A percentile compares a stretch with the other conserved stretches of the same genome.
Conservation (phyloP, 2,888 invertebrate genomes). For the Agonopterix subpropinquella region DNA sequence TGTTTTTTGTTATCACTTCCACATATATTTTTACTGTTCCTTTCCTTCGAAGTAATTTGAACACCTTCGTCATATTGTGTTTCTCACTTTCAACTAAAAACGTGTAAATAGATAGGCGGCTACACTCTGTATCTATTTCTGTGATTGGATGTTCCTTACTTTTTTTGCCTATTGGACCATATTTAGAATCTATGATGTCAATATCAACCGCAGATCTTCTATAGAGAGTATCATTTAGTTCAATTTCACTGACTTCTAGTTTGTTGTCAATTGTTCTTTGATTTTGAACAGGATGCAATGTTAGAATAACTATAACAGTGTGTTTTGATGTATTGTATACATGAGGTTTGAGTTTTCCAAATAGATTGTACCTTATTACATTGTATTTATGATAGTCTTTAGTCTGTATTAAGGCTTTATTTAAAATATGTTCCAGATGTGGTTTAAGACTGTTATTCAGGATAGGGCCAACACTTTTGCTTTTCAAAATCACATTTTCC, state of each 20-base stretch:
- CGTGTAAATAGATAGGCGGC: slow-evolving; percentile 42
- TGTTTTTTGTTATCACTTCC: slow-evolving; percentile 28
- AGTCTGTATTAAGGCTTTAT: slow-evolving; percentile 37
- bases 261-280: slow-evolving; percentile 4
- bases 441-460: slow-evolving; percentile 9
- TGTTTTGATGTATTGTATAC: slow-evolving; percentile 18
- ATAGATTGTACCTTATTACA: slow-evolving; percentile 39
- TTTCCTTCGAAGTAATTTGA: slow-evolving; percentile 39
- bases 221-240: slow-evolving; percentile 28
- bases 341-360: slow-evolving; percentile 18
- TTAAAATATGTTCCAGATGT: slow-evolving; percentile 31
- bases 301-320: slow-evolving; percentile 47
- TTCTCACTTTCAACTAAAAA: slow-evolving; percentile 38
- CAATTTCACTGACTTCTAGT: slow-evolving; percentile 16
- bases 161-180: slow-evolving; percentile 18
- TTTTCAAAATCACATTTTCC: slow-evolving; percentile 7
- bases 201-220: slow-evolving; percentile 37
- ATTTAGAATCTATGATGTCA: slow-evolving; percentile 43
- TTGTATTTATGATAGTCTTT: slow-evolving; percentile 39
- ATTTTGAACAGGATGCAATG: slow-evolving; percentile 26
- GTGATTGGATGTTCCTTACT: slow-evolving; percentile 14
- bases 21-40: slow-evolving; percentile 48
- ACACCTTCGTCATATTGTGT: slow-evolving; percentile 37
- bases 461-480: slow-evolving; percentile 8
- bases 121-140: slow-evolving; percentile 27